These are phyloP conservation scores for Xenopus borealis DNA, from an alignment of 2,113 vertebrate genomes.

Conservation along the genomic window DNA sequence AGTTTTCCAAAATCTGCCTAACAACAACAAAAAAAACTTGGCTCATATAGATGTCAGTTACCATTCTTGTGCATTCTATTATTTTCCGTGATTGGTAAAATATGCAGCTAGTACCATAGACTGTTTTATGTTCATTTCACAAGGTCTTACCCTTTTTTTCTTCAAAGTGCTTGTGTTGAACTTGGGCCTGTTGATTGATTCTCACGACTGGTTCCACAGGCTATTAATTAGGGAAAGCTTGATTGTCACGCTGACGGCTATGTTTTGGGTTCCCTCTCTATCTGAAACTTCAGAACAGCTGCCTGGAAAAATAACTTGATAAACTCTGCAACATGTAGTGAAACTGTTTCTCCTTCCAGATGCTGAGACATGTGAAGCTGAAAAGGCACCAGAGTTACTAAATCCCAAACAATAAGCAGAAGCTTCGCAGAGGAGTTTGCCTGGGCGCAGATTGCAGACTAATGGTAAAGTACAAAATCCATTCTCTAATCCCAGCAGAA, in stretches of 20 bases:
- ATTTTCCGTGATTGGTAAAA: no score
- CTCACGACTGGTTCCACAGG: conserved; percentile 31
- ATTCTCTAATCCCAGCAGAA: conserved; percentile 16
- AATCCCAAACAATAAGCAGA: conserved; percentile 47
- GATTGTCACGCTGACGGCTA: conserved; percentile 35
- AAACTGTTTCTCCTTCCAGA: conserved; percentile 52
- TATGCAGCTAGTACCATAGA: no score
- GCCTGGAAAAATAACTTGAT: conserved; percentile 23
- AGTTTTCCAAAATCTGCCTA: no score
- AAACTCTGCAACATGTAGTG: conserved; percentile 44
- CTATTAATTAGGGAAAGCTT: conserved; percentile 63
- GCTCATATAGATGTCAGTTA: neutral
- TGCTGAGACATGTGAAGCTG: conserved; percentile 54
- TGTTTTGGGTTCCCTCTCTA: conserved; percentile 10
- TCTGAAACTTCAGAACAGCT: conserved; percentile 21
- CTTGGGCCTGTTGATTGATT: neutral
- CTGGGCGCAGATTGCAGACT: conserved; percentile 50
- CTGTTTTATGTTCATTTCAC: no score
- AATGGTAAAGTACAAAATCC: conserved; percentile 57
- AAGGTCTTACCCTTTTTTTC: no score
- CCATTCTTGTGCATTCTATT: neutral
- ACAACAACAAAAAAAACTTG: neutral
- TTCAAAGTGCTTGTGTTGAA: neutral
- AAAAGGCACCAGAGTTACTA: conserved; percentile 49
- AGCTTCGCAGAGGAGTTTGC: conserved; percentile 50